Evolutionary conservation across 1,140 invertebrate genomes (phyloP).

Genomic region (Camponotus floridanus): DNA sequence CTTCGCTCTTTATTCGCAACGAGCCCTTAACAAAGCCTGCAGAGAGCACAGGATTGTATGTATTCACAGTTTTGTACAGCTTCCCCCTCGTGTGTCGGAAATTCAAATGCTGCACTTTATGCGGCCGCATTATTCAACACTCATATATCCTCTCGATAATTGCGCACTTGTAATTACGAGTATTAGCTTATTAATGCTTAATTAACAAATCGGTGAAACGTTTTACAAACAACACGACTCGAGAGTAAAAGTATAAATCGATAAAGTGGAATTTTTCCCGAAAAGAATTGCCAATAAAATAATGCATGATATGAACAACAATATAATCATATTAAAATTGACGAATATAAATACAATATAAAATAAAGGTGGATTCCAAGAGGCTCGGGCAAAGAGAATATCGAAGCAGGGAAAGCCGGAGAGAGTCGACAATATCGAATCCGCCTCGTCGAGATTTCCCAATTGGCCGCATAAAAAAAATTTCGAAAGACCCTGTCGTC

Average conservation of each 20-base stretch:
- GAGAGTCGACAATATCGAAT: conserved; percentile 21
- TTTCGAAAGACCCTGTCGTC: conserved; percentile 65
- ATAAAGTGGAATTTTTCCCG: background rate
- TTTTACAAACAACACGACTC: background rate
- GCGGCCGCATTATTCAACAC: conserved; percentile 1
- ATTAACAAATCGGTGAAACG: conserved; percentile 1
- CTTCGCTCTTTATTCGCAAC: conserved; percentile 28
- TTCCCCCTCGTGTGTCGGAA: conserved; percentile 14
- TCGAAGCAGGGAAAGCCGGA: background rate
- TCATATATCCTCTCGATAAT: conserved; percentile 1
- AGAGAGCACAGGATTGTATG: conserved; percentile 15
- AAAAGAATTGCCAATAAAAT: background rate
- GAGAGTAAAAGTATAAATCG: background rate
- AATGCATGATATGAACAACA: background rate
- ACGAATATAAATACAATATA: background rate
- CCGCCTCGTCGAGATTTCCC: conserved; percentile 41
- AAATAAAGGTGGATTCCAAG: background rate
- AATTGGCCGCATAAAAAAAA: conserved; percentile 73
- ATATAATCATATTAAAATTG: background rate
- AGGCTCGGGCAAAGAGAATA: background rate
- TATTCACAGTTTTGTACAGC: conserved; percentile 45
- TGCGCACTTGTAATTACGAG: background rate
- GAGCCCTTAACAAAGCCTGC: conserved; percentile 48
- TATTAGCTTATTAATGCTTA: background rate
- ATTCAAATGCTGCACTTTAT: conserved; percentile 48